These are phyloP conservation scores for Larimichthys crocea DNA, from an alignment of 2,113 vertebrate genomes.

Conservation along the genomic window DNA sequence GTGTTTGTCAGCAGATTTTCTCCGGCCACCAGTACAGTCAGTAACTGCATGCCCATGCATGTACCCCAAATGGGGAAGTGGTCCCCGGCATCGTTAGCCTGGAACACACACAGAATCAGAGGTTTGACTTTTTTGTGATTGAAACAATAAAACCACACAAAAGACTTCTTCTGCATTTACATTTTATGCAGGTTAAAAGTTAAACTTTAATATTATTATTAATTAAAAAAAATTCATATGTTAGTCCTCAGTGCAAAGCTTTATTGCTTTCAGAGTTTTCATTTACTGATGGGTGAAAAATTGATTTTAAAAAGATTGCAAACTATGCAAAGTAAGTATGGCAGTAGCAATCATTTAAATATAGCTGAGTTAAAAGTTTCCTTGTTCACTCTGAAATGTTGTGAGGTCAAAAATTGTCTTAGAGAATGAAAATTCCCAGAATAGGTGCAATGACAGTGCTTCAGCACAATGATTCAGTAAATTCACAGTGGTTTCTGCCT, in stretches of 20 bases:
- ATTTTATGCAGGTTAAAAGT: not conserved
- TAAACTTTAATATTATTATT: not conserved
- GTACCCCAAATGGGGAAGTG: constrained; percentile 89
- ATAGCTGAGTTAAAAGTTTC: not conserved
- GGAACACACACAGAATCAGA: constrained; percentile 33
- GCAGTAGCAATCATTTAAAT: not conserved
- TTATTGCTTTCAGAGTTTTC: not conserved
- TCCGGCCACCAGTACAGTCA: constrained; percentile 82
- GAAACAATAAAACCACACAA: not conserved
- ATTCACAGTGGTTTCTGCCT: not conserved
- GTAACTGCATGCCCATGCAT: constrained; percentile 86
- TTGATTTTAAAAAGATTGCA: too few relatives aligned
- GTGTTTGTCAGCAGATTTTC: constrained; percentile 79
- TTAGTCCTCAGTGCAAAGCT: not conserved
- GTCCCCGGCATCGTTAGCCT: constrained; percentile 85
- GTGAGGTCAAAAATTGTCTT: not conserved
- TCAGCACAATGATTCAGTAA: not conserved
- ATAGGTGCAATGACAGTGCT: not conserved
- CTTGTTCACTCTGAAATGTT: not conserved
- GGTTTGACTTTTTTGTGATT: not conserved
- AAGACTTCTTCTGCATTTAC: not conserved
- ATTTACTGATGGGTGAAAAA: not conserved
- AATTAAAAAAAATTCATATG: too few relatives aligned
- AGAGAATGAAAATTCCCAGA: not conserved
- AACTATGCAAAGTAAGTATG: not conserved